Evolutionary conservation across 2,113 vertebrate genomes (phyloP).

Genomic region (Salvelinus namaycush): DNA sequence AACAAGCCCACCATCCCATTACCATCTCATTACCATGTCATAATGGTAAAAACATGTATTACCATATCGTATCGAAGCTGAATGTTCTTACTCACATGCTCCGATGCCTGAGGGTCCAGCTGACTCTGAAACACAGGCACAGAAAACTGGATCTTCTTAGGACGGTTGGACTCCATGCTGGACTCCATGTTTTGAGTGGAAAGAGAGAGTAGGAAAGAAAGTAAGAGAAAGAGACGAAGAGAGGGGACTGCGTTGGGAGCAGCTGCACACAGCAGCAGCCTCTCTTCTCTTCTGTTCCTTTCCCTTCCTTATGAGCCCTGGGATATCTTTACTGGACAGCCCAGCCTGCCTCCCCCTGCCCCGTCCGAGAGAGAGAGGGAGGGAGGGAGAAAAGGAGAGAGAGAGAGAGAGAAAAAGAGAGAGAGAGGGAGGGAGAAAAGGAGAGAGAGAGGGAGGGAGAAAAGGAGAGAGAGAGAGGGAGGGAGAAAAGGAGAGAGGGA

Average conservation of each 20-base stretch:
- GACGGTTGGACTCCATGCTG: conserved; percentile 84
- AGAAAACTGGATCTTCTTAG: conserved; percentile 90
- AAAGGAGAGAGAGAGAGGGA: too few species aligned
- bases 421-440: too few species aligned
- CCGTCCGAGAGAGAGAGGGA: conserved; percentile 69
- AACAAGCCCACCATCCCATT: too few species aligned
- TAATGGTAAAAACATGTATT: too few species aligned
- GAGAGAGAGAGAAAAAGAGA: not conserved
- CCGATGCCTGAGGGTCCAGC: conserved; percentile 85
- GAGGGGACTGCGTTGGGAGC: conserved; percentile 33
- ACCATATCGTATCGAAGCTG: not conserved
- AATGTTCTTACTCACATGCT: conserved; percentile 78
- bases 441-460: too few species aligned
- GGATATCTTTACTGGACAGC: conserved; percentile 52
- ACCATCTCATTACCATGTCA: too few species aligned
- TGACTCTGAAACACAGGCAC: conserved; percentile 86
- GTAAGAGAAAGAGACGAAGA: not conserved
- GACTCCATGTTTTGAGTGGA: conserved; percentile 1
- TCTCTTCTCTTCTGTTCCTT: conserved; percentile 32
- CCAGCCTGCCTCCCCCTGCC: conserved; percentile 60
- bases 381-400: not conserved
- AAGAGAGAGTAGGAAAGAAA: conserved; percentile 3
- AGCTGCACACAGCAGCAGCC: conserved; percentile 29
- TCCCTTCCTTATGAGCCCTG: conserved; percentile 60
- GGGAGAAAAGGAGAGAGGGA: too few species aligned